Conservation (phyloP, 1,140 invertebrate species). For the Drosophila lacteicornis region DNA sequence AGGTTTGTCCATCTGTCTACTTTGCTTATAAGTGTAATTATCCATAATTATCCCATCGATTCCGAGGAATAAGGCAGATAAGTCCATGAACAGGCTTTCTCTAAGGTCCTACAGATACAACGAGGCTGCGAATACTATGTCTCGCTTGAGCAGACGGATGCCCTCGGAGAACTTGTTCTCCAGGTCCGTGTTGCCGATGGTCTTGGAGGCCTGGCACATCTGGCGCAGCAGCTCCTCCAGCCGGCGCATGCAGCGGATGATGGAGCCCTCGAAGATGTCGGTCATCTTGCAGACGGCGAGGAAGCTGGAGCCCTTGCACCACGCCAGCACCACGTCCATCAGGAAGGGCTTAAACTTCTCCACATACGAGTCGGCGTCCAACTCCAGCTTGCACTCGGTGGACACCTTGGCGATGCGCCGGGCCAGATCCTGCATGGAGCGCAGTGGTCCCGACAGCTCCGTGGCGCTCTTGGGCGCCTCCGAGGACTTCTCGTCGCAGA, state of each 20-base stretch:
- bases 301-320: conserved; percentile 98
- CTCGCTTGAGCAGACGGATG: conserved; percentile 96
- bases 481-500: conserved; percentile 97
- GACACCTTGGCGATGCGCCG: conserved; percentile 96
- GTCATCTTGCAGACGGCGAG: conserved; percentile 98
- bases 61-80: neutral
- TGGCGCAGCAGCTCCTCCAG: conserved; percentile 98
- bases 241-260: conserved; percentile 98
- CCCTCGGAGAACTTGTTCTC: conserved; percentile 98
- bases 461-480: conserved; percentile 94
- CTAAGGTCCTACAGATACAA: conserved; percentile 93
- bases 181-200: conserved; percentile 97
- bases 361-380: conserved; percentile 97
- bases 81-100: neutral
- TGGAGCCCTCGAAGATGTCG: conserved; percentile 99
- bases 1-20: neutral
- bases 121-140: conserved; percentile 99
- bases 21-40: conserved; percentile 1
- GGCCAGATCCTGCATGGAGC: conserved; percentile 91
- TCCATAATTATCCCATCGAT: neutral
- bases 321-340: conserved; percentile 99
- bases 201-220: conserved; percentile 97
- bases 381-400: conserved; percentile 94
- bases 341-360: conserved; percentile 96
- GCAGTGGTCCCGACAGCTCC: conserved; percentile 89